Evolutionary conservation across 2,888 invertebrate genomes (phyloP).

Genomic region (Agonopterix alstromeriana): DNA sequence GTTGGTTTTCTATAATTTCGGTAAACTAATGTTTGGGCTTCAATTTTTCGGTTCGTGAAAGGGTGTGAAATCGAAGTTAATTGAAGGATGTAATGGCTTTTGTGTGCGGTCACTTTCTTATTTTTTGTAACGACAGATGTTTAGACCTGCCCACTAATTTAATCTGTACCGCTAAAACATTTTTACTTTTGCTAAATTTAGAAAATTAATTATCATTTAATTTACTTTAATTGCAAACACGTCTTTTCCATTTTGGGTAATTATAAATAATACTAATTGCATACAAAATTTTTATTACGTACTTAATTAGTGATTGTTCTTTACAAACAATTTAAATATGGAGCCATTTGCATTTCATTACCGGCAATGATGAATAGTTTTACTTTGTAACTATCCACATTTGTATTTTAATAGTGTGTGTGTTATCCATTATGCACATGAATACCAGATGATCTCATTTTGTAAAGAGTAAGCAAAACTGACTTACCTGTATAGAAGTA

Average conservation of each 20-base stretch:
- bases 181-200: too few relatives aligned
- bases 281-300: conserved; percentile 38
- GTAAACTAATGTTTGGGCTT: conserved; percentile 76
- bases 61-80: conserved; percentile 74
- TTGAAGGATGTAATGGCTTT: conserved; percentile 68
- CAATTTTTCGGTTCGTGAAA: conserved; percentile 76
- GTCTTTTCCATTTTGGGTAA: conserved; percentile 29
- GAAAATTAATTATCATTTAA: conserved; percentile 19
- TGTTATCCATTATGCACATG: too few relatives aligned
- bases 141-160: background rate
- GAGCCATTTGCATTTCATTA: conserved; percentile 17
- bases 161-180: too few relatives aligned
- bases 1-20: conserved; percentile 70
- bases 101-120: conserved; percentile 64
- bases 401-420: too few relatives aligned
- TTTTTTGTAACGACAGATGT: conserved; percentile 2
- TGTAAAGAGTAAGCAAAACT: too few relatives aligned
- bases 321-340: conserved; percentile 11
- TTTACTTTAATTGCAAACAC: conserved; percentile 41
- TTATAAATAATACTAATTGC: conserved; percentile 33
- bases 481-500: too few relatives aligned
- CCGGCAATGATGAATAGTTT: conserved; percentile 1
- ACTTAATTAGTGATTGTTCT: conserved; percentile 37
- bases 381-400: background rate
- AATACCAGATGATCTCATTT: too few relatives aligned